Evolutionary conservation across 2,888 invertebrate species (phyloP).

Genomic region (Tanaodytes sp.): DNA sequence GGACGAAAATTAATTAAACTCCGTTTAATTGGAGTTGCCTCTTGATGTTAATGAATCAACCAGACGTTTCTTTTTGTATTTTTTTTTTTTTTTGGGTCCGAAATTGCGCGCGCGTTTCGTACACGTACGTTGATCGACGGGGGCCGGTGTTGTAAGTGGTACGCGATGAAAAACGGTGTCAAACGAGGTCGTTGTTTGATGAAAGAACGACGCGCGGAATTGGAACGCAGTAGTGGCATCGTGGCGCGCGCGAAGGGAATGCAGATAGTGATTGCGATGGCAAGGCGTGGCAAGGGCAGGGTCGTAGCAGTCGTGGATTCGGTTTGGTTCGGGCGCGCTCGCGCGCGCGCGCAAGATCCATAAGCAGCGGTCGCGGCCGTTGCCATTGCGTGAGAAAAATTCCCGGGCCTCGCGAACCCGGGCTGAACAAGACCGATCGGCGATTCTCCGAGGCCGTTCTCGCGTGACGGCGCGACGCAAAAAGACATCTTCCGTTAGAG

Average conservation of each 20-base stretch:
- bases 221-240: constrained; percentile 28
- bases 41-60: no score
- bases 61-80: no score
- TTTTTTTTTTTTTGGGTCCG: no score
- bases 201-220: constrained; percentile 21
- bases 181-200: constrained; percentile 13
- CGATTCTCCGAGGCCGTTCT: constrained; percentile 17
- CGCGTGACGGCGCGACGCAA: constrained; percentile 12
- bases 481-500: constrained; percentile 32
- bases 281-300: constrained; percentile 50
- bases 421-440: not conserved
- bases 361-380: constrained; percentile 5
- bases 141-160: no score
- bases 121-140: no score
- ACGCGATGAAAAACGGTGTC: constrained; percentile 11
- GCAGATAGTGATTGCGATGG: constrained; percentile 28
- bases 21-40: no score
- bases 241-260: constrained; percentile 35
- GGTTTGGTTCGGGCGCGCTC: no score
- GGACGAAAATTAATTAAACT: no score
- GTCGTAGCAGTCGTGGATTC: no score
- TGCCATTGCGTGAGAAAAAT: not conserved
- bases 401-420: not conserved
- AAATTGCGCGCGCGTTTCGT: no score
- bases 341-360: no score